phyloP scores from a whole-genome alignment of 1,140 invertebrate genomes.

The Cardiocondyla obscurior region DNA sequence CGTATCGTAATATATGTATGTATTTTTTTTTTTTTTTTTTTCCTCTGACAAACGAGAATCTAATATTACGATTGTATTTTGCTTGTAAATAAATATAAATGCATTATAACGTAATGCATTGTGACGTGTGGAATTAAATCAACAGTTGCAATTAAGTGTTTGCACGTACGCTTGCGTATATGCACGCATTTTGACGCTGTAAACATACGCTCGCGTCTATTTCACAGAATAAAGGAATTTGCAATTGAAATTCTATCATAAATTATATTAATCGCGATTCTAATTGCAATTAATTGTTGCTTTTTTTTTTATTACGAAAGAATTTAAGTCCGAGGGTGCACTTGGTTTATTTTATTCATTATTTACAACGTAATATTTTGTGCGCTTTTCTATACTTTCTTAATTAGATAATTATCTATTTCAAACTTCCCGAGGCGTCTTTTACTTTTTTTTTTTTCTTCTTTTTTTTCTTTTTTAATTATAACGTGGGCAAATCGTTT shows the following conservation, averaged over 20 bases:
- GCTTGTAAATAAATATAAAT: neutral
- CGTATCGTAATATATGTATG: neutral
- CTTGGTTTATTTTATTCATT: neutral
- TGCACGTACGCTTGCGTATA: neutral
- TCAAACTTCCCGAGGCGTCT: neutral
- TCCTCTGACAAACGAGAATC: neutral
- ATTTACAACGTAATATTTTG: neutral
- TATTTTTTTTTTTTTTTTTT: no score
- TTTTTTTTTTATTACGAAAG: neutral
- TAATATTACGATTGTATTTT: neutral
- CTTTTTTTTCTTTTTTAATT: constrained; percentile 16
- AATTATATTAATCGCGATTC: neutral
- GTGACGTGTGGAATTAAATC: neutral
- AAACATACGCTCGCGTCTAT: neutral
- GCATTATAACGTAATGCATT: no score
- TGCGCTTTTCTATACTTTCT: neutral
- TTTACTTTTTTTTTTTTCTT: no score
- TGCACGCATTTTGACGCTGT: neutral
- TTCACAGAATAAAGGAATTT: neutral
- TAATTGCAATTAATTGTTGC: neutral
- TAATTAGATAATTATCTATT: neutral
- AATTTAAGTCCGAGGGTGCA: neutral
- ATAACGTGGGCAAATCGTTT: constrained; percentile 22
- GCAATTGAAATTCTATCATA: neutral
- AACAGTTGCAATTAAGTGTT: neutral